A percentile compares a stretch with the other conserved stretches of the same genome.
phyloP scores from a whole-genome alignment of 2,797 vertebrate genomes.

The Coccyzus lansbergi region DNA sequence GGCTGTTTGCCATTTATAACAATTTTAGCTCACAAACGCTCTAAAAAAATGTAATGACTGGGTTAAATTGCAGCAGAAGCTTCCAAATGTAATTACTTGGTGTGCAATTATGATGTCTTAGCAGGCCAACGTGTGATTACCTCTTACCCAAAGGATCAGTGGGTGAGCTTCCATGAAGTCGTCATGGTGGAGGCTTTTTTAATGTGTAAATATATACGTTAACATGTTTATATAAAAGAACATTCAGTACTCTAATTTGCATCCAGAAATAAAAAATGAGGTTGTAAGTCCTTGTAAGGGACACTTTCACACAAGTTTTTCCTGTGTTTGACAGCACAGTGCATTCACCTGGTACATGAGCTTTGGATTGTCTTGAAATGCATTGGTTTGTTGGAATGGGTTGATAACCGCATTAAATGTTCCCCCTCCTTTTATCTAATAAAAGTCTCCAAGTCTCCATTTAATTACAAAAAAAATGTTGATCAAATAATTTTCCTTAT shows the following conservation, averaged over 20 bases:
- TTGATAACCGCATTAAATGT: neutral
- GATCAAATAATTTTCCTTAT: neutral
- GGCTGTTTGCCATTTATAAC: slow-evolving; percentile 53
- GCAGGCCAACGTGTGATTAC: slow-evolving; percentile 37
- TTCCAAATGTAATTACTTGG: slow-evolving; percentile 56
- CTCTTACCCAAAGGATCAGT: slow-evolving; percentile 23
- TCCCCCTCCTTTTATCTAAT: neutral
- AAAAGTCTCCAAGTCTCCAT: neutral
- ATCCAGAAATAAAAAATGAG: neutral
- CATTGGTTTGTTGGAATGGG: neutral
- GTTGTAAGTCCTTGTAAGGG: neutral
- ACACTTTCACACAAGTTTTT: neutral
- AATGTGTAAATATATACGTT: neutral
- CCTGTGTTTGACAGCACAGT: neutral
- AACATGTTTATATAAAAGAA: neutral
- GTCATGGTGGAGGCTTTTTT: accelerated
- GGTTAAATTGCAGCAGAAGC: slow-evolving; percentile 61
- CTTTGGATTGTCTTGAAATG: neutral
- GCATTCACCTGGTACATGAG: neutral
- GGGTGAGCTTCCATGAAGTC: slow-evolving; percentile 26
- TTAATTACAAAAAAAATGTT: neutral
- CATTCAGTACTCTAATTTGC: neutral
- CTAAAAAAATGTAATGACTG: slow-evolving; percentile 46
- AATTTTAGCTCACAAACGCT: slow-evolving; percentile 56
- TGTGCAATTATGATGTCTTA: slow-evolving; percentile 52